These are phyloP conservation scores for Conus ventricosus DNA, from an alignment of 1,140 invertebrate species.

Conservation along the genomic window DNA sequence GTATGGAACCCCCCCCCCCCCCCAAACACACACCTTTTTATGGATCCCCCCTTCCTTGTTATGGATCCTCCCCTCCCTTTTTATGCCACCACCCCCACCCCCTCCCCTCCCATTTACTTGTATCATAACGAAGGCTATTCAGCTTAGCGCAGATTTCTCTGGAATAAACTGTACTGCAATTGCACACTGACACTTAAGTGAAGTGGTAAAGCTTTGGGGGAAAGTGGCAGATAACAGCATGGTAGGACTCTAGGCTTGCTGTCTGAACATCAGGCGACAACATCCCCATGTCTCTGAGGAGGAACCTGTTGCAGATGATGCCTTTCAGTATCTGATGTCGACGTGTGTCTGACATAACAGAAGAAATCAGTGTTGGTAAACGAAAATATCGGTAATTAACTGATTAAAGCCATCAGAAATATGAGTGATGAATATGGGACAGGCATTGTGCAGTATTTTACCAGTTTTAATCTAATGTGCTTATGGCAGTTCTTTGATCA, in stretches of 20 bases:
- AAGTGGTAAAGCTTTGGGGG: constrained; percentile 43
- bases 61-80: too few species aligned
- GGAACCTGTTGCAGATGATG: constrained; percentile 2
- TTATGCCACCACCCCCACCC: background rate
- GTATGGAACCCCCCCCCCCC: background rate
- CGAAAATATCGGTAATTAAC: too few species aligned
- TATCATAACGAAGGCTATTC: background rate
- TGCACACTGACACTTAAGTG: background rate
- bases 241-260: constrained; percentile 34
- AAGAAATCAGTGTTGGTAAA: too few species aligned
- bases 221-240: constrained; percentile 44
- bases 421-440: too few species aligned
- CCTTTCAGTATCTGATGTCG: background rate
- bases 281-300: constrained; percentile 34
- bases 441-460: too few species aligned
- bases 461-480: too few species aligned
- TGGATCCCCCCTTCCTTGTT: too few species aligned
- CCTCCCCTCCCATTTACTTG: background rate
- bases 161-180: too few species aligned
- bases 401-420: too few species aligned
- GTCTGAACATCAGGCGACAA: constrained; percentile 43
- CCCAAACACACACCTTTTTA: too few species aligned
- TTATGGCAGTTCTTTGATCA: too few species aligned
- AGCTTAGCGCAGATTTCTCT: too few species aligned
- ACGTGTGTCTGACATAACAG: background rate